Conservation (phyloP, 2,113 vertebrate genomes). For the Panthera tigris region DNA sequence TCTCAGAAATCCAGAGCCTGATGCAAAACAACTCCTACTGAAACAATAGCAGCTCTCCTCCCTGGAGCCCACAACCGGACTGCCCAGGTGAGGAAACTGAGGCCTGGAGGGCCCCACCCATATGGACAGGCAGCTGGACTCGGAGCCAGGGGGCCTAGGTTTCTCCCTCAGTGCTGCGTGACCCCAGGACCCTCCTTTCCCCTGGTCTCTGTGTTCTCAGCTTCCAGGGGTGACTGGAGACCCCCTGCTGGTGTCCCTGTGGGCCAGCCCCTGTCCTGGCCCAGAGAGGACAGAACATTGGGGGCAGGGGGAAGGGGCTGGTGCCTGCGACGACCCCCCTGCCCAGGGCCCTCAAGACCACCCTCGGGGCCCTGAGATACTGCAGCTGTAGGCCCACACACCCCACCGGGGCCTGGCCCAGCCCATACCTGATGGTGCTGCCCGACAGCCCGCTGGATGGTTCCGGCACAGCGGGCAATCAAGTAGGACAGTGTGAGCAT, state of each 20-base stretch:
- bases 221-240: not conserved
- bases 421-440: conserved; percentile 63
- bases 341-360: not conserved
- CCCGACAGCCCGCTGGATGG: conserved; percentile 14
- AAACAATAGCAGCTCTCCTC: not conserved
- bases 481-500: conserved; percentile 84
- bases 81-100: not conserved
- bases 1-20: not conserved
- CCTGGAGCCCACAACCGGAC: not conserved
- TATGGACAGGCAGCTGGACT: no score
- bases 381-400: not conserved
- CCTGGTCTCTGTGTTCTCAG: not conserved
- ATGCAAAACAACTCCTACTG: fast-evolving
- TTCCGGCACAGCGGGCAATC: conserved; percentile 67
- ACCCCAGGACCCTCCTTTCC: not conserved
- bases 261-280: fast-evolving
- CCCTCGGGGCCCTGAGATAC: not conserved
- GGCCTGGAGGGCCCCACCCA: not conserved
- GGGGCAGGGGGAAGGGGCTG: not conserved
- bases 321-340: not conserved
- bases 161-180: not conserved
- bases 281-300: not conserved
- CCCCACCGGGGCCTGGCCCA: not conserved
- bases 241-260: not conserved
- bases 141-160: not conserved